Evolutionary conservation across 2,888 invertebrate species (phyloP).

Genomic region (Ennomos fuscantarius): DNA sequence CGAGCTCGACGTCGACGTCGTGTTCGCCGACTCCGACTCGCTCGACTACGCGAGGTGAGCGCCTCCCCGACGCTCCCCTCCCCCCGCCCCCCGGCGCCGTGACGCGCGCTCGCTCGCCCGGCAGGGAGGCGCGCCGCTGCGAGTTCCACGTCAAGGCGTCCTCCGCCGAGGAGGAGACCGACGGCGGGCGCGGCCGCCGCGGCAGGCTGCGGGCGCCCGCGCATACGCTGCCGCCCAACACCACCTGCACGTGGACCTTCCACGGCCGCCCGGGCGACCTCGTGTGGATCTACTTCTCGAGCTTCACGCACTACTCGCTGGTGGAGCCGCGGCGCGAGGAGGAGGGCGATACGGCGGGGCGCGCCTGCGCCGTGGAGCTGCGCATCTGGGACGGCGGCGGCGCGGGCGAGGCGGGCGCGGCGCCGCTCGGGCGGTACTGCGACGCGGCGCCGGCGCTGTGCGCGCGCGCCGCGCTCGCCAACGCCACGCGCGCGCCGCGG

Average conservation of each 20-base stretch:
- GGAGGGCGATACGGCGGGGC: conserved; percentile 67
- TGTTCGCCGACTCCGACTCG: conserved; percentile 95
- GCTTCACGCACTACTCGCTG: conserved; percentile 92
- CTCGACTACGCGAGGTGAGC: conserved; percentile 89
- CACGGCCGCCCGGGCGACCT: conserved; percentile 91
- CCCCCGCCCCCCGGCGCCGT: no score
- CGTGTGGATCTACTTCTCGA: conserved; percentile 95
- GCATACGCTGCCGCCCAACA: conserved; percentile 93
- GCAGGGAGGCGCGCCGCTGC: conserved; percentile 85
- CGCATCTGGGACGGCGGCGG: conserved; percentile 91
- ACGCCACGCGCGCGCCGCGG: conserved; percentile 90
- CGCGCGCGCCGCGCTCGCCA: conserved; percentile 91
- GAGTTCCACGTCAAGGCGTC: conserved; percentile 92
- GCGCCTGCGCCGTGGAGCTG: conserved; percentile 87
- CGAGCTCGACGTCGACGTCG: conserved; percentile 93
- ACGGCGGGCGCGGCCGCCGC: conserved; percentile 83
- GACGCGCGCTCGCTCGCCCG: no score
- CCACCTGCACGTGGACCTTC: conserved; percentile 94
- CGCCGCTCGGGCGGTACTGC: conserved; percentile 88
- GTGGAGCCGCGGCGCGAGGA: conserved; percentile 81
- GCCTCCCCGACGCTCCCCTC: background rate
- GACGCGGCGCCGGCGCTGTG: conserved; percentile 91
- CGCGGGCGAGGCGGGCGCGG: conserved; percentile 67
- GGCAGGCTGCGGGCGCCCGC: conserved; percentile 91
- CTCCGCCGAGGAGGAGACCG: conserved; percentile 86